Base-by-base conservation (phyloP, 2,113 vertebrate genomes). In the Alectura lathami region DNA sequence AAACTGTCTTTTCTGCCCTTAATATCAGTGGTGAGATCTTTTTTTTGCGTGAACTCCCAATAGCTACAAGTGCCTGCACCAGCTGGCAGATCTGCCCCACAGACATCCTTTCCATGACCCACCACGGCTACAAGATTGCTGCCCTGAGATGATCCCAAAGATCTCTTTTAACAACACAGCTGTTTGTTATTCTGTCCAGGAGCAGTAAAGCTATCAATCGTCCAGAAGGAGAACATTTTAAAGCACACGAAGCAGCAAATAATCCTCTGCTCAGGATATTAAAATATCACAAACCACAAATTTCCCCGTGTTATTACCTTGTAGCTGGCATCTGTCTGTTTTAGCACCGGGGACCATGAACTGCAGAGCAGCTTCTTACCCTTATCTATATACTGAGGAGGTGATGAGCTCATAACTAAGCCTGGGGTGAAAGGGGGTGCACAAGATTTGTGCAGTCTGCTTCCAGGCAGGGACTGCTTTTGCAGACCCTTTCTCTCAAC, bases 121-220 rank as follows among this genome's bases (percentile, higher is more conserved):
- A 73, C 81, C 3, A 1, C 18, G 43, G n/a, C 76, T 89, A 70
- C 43, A 67, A 72, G 92, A 13, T 53, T 92, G 69, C 57, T 86
- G 51, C 69, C 80, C 74, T 45, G 74, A 82, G 80, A 92, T 48
- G 69, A 86, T 94, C 43, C 23, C 2, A 90, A 84, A 62, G 51
- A 78, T 88, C 51, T 75, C 64, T 72, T 88, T 82, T 92, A 82
- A 38, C 45, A 76, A 48, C 53, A 60, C 89, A 79, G 62, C 62
- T 96, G 69, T 57, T 93, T 92, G 83, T 91, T 94, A 75, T 88
- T 95, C 91, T 93, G 64, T 84, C 86, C 69, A 79, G 81, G 69
- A 94, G 51, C 57, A 42, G 81, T 68, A 89, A 94, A 92, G 66
- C 86, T 89, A 79, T 91, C 94, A 93, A 45, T 82, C 64, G 77